Evolutionary conservation across 2,797 vertebrate species (phyloP), one percentile per base, ranked within the genome.

Genomic region (Etheostoma nigrum): DNA sequence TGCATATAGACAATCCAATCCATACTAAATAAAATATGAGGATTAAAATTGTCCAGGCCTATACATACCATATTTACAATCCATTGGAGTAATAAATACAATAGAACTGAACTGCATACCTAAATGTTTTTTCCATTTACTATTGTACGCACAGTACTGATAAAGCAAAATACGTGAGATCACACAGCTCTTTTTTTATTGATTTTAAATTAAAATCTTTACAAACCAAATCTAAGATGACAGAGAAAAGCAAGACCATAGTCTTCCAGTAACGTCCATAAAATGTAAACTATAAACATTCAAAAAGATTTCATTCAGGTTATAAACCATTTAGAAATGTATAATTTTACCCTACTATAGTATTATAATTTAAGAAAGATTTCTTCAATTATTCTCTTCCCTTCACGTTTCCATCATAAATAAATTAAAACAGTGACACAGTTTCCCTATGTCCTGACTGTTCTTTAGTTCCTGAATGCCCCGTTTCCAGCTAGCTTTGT

Each of bases 131-230:
- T 25, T 27, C 27, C 4, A 63, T 48, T 40, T 30, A 7, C 6
- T 18, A 3, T 4, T 40, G 0, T 5, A 19, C 18, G 70, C 18
- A 51, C 19, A 55, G 33, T 27, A 3, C 7, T 0, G 9, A 51
- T 5, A 0, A 69, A 53, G 8, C 1, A 64, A 33, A 54, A n/a
- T 7, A 82, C 47, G 62, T 7, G 13, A 59, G 1, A 63, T n/a
- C 21, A 53, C 14, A 36, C 3, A 18, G 1, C 6, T 74, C 3
- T 49, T 69, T 53, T 23, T 40, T 40, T 40, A 1, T 55, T 63
- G 3, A 60, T 57, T 70, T 85, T 84, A 78, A 74, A 86, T 88
- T 55, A 18, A 23, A 51, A 27, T 55, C 59, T 86, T 68, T 74
- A 82, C 52, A 80, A 88, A 86, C 80, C 23, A 67, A 60, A 67